Conservation (phyloP, 2,113 vertebrate species). For the Antigone vipio region DNA sequence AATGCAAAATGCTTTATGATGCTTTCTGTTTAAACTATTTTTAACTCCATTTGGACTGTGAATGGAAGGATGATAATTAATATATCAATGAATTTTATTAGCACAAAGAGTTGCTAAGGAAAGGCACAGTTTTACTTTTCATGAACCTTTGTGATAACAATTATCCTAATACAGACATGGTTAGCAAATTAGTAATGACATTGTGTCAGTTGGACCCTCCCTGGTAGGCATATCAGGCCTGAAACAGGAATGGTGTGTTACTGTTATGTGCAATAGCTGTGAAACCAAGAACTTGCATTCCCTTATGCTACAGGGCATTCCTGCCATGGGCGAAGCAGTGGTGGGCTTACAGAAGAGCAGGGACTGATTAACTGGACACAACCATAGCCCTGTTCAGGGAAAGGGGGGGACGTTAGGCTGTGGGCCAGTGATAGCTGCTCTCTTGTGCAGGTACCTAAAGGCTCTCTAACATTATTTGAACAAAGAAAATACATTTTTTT, state of each 20-base stretch:
- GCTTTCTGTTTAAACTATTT: not conserved
- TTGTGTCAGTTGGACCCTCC: not conserved
- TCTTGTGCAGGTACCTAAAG: not conserved
- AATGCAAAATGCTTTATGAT: not conserved
- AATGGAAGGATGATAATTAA: not conserved
- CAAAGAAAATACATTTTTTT: not conserved
- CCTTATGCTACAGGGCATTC: fast-evolving
- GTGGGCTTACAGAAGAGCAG: not conserved
- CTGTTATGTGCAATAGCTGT: not conserved
- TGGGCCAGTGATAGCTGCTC: not conserved
- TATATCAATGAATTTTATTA: not conserved
- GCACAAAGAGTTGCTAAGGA: not conserved
- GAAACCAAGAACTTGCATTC: not conserved
- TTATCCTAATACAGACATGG: not conserved
- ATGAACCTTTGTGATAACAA: not conserved
- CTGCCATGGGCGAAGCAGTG: not conserved
- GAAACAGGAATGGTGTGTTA: not conserved
- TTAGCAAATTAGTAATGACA: not conserved
- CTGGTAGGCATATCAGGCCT: not conserved
- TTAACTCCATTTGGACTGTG: not conserved
- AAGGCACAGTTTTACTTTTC: not conserved
- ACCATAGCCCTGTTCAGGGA: not conserved
- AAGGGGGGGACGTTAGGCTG: not conserved
- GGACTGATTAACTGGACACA: not conserved
- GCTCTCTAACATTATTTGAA: not conserved